Evolutionary conservation across 2,797 vertebrate genomes (phyloP).

Genomic region (Anguilla pacifica): DNA sequence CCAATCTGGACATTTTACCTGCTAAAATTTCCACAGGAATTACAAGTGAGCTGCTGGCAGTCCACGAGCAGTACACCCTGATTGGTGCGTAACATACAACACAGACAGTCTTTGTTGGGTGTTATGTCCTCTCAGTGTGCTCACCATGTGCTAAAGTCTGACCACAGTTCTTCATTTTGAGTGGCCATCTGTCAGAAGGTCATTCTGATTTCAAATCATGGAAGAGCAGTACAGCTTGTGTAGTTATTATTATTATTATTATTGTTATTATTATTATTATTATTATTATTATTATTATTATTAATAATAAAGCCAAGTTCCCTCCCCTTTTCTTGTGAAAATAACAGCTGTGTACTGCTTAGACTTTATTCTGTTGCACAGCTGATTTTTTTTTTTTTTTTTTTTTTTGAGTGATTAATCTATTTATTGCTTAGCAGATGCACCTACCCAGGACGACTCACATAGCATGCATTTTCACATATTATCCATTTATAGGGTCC

Average conservation of each 20-base stretch:
- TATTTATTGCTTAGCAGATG: neutral
- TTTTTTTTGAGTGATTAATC: neutral
- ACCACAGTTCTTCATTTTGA: slow-evolving; percentile 76
- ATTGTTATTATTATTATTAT: slow-evolving; percentile 51
- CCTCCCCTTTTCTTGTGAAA: slow-evolving; percentile 78
- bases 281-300: neutral
- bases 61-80: neutral
- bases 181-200: slow-evolving; percentile 77
- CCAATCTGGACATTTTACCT: slow-evolving; percentile 69
- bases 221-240: neutral
- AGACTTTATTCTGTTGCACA: neutral
- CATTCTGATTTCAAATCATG: slow-evolving; percentile 60
- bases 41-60: neutral
- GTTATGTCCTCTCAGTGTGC: slow-evolving; percentile 74
- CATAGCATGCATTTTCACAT: neutral
- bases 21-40: slow-evolving; percentile 65
- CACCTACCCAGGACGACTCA: neutral
- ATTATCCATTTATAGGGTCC: neutral
- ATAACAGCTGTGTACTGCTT: neutral
- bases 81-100: slow-evolving; percentile 33
- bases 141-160: slow-evolving; percentile 74
- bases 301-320: slow-evolving; percentile 65
- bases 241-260: neutral
- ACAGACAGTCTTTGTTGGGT: slow-evolving; percentile 71
- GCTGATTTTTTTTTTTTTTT: neutral